These are phyloP conservation scores for Australoheros scitulus DNA, from an alignment of 2,113 vertebrate genomes.

Conservation along the genomic window DNA sequence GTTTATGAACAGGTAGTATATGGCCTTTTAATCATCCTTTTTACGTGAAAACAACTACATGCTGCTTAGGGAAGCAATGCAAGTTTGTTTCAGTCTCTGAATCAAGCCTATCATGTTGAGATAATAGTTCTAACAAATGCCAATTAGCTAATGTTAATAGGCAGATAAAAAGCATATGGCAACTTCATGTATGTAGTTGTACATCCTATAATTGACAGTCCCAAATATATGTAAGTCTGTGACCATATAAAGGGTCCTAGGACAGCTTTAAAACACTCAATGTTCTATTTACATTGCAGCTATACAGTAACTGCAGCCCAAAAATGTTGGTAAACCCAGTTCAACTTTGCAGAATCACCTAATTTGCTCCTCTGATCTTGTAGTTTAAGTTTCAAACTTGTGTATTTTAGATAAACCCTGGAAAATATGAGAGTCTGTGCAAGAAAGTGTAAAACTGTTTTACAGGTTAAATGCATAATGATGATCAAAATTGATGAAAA, in stretches of 20 bases:
- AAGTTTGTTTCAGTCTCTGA: too few species aligned
- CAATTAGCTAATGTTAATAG: too few species aligned
- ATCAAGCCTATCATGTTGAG: too few species aligned
- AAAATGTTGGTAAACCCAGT: neutral
- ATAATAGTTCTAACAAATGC: too few species aligned
- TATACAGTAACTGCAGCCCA: too few species aligned
- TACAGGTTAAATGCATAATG: conserved; percentile 31
- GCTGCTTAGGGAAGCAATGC: too few species aligned
- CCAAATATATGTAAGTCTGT: neutral
- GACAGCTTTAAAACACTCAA: neutral
- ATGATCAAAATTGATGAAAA: conserved; percentile 54
- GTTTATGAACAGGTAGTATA: too few species aligned
- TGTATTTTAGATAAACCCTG: neutral
- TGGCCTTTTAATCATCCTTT: too few species aligned
- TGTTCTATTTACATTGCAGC: neutral
- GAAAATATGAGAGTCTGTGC: neutral
- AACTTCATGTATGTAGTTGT: neutral
- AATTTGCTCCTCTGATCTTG: neutral
- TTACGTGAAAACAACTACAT: too few species aligned
- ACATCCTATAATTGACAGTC: neutral
- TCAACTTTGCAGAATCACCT: neutral
- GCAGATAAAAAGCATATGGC: neutral
- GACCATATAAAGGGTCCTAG: neutral
- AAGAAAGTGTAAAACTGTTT: neutral
- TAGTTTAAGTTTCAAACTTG: neutral